Base-by-base conservation (phyloP, 1,140 invertebrate species). In the Thalassaphorura encarpata region DNA sequence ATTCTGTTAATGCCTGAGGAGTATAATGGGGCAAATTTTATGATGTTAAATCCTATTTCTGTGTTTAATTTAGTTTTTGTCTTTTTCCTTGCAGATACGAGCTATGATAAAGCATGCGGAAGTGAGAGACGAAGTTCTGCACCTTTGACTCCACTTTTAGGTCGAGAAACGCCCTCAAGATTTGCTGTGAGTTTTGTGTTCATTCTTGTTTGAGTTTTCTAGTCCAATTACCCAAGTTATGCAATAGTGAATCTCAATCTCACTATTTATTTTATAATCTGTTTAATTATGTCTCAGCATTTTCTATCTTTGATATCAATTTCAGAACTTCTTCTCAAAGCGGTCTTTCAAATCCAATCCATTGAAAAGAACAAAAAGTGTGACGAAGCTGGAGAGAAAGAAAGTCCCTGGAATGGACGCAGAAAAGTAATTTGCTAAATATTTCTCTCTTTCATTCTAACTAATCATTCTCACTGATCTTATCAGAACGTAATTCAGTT, bases 341-440 rank as follows among this genome's bases (percentile, higher is more conserved):
- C 78, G 89, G 69, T 86, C 84, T 56, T 86, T 84, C 74, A 81
- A 88, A 69, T 85, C 82, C 68, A 88, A 89, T 73, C 87, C 87
- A 5, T 74, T 92, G 62, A 93, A 93, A 74, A 78, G 89, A 67
- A 92, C 89, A 59, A 91, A 92, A 71, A 91, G 87, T 66, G 88
- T 88, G 58, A 91, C 87, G 43, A 93, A 92, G 71, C 72, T 93
- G 66, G 89, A 92, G 68, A 76, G 86, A 42, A 86, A 86, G 70
- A 75, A 83, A 67, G 42, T 48, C 19, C 19, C 52, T 51, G 70
- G 68, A 58, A 70, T 74, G 53, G 69, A 76, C 67, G 54, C 67
- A 69, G 70, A 78, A 70, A 63, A 74, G 74, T 76, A 68, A 72
- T 67, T 67, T 49, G 50, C 36, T 48, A 27, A 31, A 19, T n/a